Evolutionary conservation across 1,140 invertebrate genomes (phyloP), one percentile per base, ranked within the genome.

Genomic region (Diabrotica undecimpunctata): DNA sequence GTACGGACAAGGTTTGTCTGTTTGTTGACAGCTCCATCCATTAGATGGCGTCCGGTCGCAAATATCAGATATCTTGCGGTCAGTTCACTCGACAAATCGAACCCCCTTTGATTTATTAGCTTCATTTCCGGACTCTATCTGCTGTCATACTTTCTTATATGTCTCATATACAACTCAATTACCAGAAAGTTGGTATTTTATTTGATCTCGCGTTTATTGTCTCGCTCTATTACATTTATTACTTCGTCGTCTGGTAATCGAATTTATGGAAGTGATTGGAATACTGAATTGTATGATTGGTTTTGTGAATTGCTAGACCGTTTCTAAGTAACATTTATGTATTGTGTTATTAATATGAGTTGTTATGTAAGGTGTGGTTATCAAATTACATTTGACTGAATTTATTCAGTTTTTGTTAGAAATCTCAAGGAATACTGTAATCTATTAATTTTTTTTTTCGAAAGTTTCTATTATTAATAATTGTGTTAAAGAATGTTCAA

Each of bases 11-110:
- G n/a, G 59, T 61, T 52, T 39, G 59, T 50, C 61, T 72, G 70
- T 74, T 74, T 74, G 69, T 66, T 62, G 69, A 74, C 72, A 70
- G 67, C 67, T 74, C 64, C 69, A 74, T 74, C 72, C 72, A 74
- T 74, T 74, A 74, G 71, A 68, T 67, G 67, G 66, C 71, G 72
- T 74, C 71, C 72, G 68, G 72, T 52, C 67, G 59, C 66, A 68
- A 72, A 72, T 74, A 74, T 74, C 72, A 71, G 71, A 74, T 74
- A 70, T 70, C 72, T 65, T 50, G 68, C 51, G 70, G 72, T 69
- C 71, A 71, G 65, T 72, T 69, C 71, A 71, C 61, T 72, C 66
- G 68, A 74, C 70, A 72, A 74, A 74, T 74, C 70, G 70, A 74
- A 72, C 69, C 67, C 64, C 66, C 68, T 74, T 72, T 74, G 72